Evolutionary conservation across 2,888 invertebrate species (phyloP).

Genomic region (Hypomecis punctinalis): DNA sequence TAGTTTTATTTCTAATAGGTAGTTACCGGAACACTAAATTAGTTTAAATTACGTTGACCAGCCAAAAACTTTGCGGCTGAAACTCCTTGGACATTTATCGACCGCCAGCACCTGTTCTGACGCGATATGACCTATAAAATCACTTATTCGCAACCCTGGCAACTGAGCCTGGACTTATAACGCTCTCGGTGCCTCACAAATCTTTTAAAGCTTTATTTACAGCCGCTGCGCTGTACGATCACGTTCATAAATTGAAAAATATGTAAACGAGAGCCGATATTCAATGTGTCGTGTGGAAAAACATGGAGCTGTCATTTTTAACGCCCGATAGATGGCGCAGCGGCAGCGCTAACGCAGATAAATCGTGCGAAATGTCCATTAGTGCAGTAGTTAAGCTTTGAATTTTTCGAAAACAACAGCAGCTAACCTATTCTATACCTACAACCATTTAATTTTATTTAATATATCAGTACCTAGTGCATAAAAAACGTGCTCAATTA

Average conservation of each 20-base stretch:
- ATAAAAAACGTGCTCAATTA: no score
- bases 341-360: constrained; percentile 63
- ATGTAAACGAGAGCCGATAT: constrained; percentile 74
- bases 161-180: constrained; percentile 43
- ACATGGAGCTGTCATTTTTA: constrained; percentile 79
- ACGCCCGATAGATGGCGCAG: constrained; percentile 70
- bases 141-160: constrained; percentile 33
- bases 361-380: constrained; percentile 67
- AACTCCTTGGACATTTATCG: constrained; percentile 10
- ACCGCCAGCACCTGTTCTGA: constrained; percentile 22
- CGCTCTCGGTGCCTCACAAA: constrained; percentile 46
- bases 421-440: no score
- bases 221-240: constrained; percentile 58
- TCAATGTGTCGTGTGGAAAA: constrained; percentile 72
- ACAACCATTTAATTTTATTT: no score
- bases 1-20: no score
- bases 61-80: neutral
- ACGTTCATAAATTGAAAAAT: constrained; percentile 74
- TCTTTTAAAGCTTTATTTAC: constrained; percentile 66
- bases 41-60: neutral
- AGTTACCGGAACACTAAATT: neutral
- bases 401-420: neutral
- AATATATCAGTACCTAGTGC: no score
- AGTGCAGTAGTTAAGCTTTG: constrained; percentile 17
- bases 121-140: constrained; percentile 47